These are phyloP conservation scores for Belgica antarctica DNA, from an alignment of 2,888 invertebrate genomes.

Conservation along the genomic window DNA sequence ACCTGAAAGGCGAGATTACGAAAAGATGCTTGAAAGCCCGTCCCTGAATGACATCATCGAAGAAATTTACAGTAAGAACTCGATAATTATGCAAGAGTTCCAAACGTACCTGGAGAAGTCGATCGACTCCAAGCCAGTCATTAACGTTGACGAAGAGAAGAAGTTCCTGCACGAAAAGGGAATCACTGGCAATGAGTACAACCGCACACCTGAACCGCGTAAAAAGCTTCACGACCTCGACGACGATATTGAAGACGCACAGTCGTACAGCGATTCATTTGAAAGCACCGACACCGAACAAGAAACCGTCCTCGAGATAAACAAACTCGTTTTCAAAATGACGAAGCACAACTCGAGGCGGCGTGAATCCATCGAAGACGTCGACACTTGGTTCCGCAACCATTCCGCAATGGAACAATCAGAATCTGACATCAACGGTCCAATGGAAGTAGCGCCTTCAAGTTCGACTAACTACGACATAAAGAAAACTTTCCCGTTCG, in stretches of 20 bases:
- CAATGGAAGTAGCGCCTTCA: background rate
- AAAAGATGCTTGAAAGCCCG: background rate
- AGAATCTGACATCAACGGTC: background rate
- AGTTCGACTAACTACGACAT: conserved; percentile 32
- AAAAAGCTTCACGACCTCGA: background rate
- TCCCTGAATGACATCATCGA: conserved; percentile 39
- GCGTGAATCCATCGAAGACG: conserved; percentile 46
- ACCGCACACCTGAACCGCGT: background rate
- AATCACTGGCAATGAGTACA: background rate
- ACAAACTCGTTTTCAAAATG: background rate
- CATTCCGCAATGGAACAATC: conserved; percentile 30
- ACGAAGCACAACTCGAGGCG: background rate
- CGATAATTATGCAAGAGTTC: conserved; percentile 44
- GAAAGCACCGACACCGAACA: conserved; percentile 18
- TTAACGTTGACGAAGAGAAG: conserved; percentile 22
- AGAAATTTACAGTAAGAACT: conserved; percentile 45
- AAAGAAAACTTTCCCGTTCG: conserved; percentile 44
- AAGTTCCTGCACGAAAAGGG: background rate
- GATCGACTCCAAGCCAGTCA: conserved; percentile 10
- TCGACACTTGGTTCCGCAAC: conserved; percentile 46
- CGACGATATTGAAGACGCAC: background rate
- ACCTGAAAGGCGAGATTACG: background rate
- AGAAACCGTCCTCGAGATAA: background rate
- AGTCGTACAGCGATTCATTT: conserved; percentile 32
- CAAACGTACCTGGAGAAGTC: conserved; percentile 43